Evolutionary conservation across 1,140 invertebrate genomes (phyloP), one percentile per base, ranked within the genome.

Genomic region (Heliconius hewitsoni): DNA sequence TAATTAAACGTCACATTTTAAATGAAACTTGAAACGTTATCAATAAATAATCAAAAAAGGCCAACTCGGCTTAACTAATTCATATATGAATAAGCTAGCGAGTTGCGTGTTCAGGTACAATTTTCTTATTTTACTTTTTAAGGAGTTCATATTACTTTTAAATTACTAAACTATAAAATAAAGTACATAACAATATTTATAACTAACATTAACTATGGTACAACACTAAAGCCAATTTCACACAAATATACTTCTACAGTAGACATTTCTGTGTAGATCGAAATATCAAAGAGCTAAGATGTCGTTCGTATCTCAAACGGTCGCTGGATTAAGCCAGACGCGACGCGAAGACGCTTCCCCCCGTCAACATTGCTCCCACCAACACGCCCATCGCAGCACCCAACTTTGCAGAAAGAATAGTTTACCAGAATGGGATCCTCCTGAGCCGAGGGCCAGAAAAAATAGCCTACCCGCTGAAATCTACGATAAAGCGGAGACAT

Each of bases 281-380:
- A 77, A 76, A 80, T 55, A 71, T 55, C 52, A 77, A 77, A 83
- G 30, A 71, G 72, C 42, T 78, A 77, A 79, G 85, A 94, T 94
- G 93, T 93, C 90, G 66, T 94, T 94, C 88, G 89, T 94, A 74
- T 94, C 92, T 16, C 92, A 94, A 91, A 93, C 93, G 13, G 92
- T 94, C 46, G 91, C 92, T 13, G 90, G 91, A 46, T 83, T 93
- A 84, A 93, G 90, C 76, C 91, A 94, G 76, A 82, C 90, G 30
- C 82, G 87, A 9, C 87, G 91, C 23, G 88, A 92, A 52, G 90
- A 93, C 71, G 87, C 87, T 8, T 87, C 89, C 2, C 92, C 92
- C 6, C 85, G 91, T 11, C 92, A 93, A 75, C 92, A 94, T 82
- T 93, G 93, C 87, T 92, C 91, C 16, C 91, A 93, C 77, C 91